Base-by-base conservation (phyloP, 2,888 invertebrate genomes). In the Helicoverpa assulta region DNA sequence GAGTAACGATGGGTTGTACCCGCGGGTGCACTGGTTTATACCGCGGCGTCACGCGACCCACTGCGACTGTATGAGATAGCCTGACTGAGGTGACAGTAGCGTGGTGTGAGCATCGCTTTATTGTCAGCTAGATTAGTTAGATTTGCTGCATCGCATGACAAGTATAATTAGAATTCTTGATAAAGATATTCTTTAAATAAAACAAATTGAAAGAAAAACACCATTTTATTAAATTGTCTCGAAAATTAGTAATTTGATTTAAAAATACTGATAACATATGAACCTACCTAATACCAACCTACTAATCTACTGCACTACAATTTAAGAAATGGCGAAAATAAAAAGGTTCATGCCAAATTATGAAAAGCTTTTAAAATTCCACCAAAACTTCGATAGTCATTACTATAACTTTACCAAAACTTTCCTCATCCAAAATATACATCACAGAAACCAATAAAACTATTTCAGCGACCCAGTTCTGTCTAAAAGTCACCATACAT, bases 41-140 rank as follows among this genome's bases (percentile, higher is more conserved):
- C 5, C 40, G 18, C 5, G 62, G 18, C 1, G 4, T 14, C 76
- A 75, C 75, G 75, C 73, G 58, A 2, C n/a, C n/a, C n/a, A 51
- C 47, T n/a, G 54, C 63, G 21, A n/a, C 63, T 29, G 14, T n/a
- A 37, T 16, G 62, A 55, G 56, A 69, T 64, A 73, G 21, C 33
- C 50, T 52, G 69, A 75, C 61, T 40, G 33, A 62, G 51, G 21
- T 37, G 57, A 63, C 69, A 50, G 26, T 54, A 47, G 37, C 40
- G 21, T 50, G 55, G n/a, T 21, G 47, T 47, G 12, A 33, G 14
- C 43, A 7, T 43, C 12, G 14, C 14, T 56, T 43, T 40, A 33
- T 8, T 52, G 14, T 21, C 33, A n/a, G 8, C 4, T 18, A 68
- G 21, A 68, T 40, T 14, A 40, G 19, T 29, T 29, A 26, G 12